Base-by-base conservation (phyloP, 53 echinoderm and acorn worm species). In the Holothuria leucospilota region DNA sequence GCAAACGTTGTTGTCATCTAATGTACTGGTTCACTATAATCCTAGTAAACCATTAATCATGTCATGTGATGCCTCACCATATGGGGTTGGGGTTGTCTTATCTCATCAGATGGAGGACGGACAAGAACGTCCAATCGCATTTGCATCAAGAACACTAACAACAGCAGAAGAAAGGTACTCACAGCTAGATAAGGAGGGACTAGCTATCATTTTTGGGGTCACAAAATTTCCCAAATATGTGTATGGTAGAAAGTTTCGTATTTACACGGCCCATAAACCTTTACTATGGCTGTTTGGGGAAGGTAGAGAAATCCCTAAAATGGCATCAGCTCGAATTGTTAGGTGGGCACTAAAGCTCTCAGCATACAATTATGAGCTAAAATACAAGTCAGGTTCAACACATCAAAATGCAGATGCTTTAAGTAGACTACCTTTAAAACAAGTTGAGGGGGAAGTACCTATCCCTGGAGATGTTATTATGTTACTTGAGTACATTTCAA, bases 11-110 rank as follows among this genome's bases (percentile, higher is more conserved):
- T 18, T 82, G 10, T 81, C 88, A 26, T 88, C 90, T 8, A 53
- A 88, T 16, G 85, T 86, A 34, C 34, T 71, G 20, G 82, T 29
- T 6, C 88, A 90, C 66, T 90, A 79, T 21, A 81, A 86, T 64
- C 70, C 68, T 1, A 29, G 51, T 14, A 88, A 88, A 40, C 12
- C 62, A 68, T 78, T 86, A 26, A n/a, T 86, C 27, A 4, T 90
- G 40, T 59, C 78, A 29, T 86, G 87, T 29, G 90, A 90, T 62
- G 86, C 86, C 62, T 68, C 59, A 51, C 90, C 88, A 0, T 93
- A 93, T 68, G 90, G 86, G 4, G 88, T 93, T 16, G 93, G 93
- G 2, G 94, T 73, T 1, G 89, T 92, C 15, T 64, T 93, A 15
- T 81, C 88, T 46, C 93, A 90, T 23, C 23, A 69, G 25, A 78